Conservation (phyloP, 2,888 invertebrate species). For the Leptothorax acervorum region DNA sequence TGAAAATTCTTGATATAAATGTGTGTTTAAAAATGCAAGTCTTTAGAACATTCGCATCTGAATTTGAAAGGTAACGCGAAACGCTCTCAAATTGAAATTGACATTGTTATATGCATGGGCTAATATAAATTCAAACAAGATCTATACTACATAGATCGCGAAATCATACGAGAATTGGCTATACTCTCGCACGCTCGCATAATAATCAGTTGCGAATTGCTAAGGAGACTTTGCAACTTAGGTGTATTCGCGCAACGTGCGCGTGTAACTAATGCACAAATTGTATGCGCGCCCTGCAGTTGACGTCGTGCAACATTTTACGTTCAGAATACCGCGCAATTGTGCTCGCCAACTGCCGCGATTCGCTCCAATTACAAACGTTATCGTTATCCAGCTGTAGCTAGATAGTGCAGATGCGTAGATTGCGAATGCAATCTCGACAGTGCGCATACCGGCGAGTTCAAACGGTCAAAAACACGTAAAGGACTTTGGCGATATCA, state of each 20-base stretch:
- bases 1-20: neutral
- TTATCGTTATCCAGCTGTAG: conserved; percentile 21
- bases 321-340: conserved; percentile 10
- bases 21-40: neutral
- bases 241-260: conserved; percentile 11
- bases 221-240: conserved; percentile 20
- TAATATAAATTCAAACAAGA: neutral
- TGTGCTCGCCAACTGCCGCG: conserved; percentile 30
- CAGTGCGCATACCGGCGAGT: neutral
- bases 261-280: conserved; percentile 41
- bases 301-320: conserved; percentile 34
- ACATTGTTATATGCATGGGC: neutral
- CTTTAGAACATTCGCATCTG: neutral
- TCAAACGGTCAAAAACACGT: neutral
- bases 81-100: neutral
- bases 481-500: neutral
- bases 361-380: conserved; percentile 32
- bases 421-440: conserved; percentile 27
- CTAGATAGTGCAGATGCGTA: neutral
- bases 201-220: conserved; percentile 7
- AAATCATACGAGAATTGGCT: neutral
- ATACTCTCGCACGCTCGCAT: neutral
- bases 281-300: conserved; percentile 4
- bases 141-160: neutral
- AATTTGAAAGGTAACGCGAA: neutral